Evolutionary conservation across 2,113 vertebrate genomes (phyloP).

Genomic region (Cricetomys ansorgei): DNA sequence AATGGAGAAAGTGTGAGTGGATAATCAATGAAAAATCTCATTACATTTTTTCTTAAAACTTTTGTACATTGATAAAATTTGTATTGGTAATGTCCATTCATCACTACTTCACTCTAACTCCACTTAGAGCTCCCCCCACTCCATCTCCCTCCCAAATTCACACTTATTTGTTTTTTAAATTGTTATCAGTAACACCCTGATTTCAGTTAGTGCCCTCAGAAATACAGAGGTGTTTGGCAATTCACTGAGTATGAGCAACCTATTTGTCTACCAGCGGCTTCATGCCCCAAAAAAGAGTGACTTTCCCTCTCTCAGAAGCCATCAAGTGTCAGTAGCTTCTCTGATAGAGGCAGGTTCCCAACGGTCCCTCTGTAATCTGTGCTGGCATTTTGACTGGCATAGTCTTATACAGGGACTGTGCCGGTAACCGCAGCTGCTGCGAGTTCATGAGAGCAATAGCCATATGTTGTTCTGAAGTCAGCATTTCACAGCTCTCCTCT

Average conservation of each 20-base stretch:
- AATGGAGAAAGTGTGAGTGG: no score
- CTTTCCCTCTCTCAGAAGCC: background rate
- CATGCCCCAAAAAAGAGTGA: background rate
- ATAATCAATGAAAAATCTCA: background rate
- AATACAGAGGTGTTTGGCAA: no score
- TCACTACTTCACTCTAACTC: background rate
- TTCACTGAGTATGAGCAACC: background rate
- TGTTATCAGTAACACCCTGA: background rate
- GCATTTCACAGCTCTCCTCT: no score
- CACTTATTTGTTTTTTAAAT: background rate
- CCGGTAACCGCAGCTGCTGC: background rate
- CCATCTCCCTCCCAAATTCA: background rate
- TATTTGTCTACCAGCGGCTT: background rate
- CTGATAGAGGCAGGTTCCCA: background rate
- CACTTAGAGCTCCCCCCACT: background rate
- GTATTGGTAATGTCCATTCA: background rate
- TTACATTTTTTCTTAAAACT: background rate
- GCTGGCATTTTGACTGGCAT: background rate
- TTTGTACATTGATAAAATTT: background rate
- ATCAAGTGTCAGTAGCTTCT: background rate
- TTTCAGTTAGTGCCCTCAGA: background rate
- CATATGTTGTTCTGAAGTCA: background rate
- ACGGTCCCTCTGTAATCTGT: background rate
- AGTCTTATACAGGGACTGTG: background rate
- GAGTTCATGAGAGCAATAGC: background rate